phyloP scores from a whole-genome alignment of 2,888 invertebrate species.

The Peribatodes rhomboidaria region DNA sequence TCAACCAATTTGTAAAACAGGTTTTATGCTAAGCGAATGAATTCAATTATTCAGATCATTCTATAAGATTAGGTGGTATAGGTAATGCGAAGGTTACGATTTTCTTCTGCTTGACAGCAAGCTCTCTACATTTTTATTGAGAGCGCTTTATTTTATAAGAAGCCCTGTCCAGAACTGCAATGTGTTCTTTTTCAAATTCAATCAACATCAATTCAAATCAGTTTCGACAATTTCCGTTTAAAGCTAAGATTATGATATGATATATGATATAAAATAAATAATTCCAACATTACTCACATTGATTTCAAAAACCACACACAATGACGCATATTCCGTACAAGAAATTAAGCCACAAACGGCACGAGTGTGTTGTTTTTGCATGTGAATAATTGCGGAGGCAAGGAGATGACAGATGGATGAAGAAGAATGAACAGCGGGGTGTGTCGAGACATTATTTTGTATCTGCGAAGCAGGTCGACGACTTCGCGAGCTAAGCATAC shows the following conservation, averaged over 20 bases:
- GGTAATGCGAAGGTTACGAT: not conserved
- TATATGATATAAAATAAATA: not conserved
- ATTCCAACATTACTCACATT: not conserved
- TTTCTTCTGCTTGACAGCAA: not conserved
- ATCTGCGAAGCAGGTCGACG: constrained; percentile 52
- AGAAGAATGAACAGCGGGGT: constrained; percentile 38
- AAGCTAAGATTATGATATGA: no score
- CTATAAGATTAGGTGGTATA: not conserved
- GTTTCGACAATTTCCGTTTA: not conserved
- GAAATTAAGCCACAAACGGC: constrained; percentile 9
- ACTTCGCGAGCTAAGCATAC: constrained; percentile 39
- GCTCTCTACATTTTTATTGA: not conserved
- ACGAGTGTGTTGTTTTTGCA: constrained; percentile 31
- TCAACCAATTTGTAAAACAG: constrained; percentile 7
- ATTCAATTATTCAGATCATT: not conserved
- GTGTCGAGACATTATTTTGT: constrained; percentile 42
- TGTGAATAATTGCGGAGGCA: constrained; percentile 29
- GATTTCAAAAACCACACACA: not conserved
- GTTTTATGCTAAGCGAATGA: constrained; percentile 5
- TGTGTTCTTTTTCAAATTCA: not conserved
- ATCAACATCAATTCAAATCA: no score
- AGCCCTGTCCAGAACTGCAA: not conserved
- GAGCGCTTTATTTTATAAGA: not conserved
- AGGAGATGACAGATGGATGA: constrained; percentile 50
- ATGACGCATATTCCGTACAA: constrained; percentile 1